phyloP scores from a whole-genome alignment of 2,888 invertebrate species.

The Mimas tiliae region DNA sequence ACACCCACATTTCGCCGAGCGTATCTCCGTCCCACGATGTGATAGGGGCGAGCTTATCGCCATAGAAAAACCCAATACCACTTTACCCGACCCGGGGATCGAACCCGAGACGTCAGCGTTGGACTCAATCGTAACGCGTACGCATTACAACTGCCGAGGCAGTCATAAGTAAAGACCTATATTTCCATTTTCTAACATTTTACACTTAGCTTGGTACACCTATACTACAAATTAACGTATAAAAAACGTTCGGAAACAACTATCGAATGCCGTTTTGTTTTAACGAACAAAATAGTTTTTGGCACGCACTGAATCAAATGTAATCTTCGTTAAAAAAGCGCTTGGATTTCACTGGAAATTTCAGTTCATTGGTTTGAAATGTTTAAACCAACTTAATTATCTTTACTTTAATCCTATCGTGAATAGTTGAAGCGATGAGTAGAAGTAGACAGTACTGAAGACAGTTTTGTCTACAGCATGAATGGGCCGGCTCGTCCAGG shows the following conservation, averaged over 20 bases:
- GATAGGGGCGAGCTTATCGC: too few relatives aligned
- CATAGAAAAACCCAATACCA: too few relatives aligned
- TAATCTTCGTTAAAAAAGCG: constrained; percentile 54
- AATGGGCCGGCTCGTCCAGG: too few relatives aligned
- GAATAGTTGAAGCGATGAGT: background rate
- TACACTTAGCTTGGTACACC: constrained; percentile 9
- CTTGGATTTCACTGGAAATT: constrained; percentile 43
- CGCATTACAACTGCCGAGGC: too few relatives aligned
- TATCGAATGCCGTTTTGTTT: constrained; percentile 2
- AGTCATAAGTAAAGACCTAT: too few relatives aligned
- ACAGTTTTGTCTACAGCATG: too few relatives aligned
- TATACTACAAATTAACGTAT: background rate
- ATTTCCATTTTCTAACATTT: too few relatives aligned
- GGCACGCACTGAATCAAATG: constrained; percentile 53
- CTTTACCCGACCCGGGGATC: too few relatives aligned
- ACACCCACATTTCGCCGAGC: too few relatives aligned
- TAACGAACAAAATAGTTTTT: constrained; percentile 37
- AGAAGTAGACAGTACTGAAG: background rate
- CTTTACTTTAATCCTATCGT: background rate
- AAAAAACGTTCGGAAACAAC: constrained; percentile 7
- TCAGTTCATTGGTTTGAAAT: constrained; percentile 57
- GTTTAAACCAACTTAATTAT: constrained; percentile 13
- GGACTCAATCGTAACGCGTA: too few relatives aligned
- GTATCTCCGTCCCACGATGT: too few relatives aligned
- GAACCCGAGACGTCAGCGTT: too few relatives aligned